Evolutionary conservation across 2,888 invertebrate species (phyloP), one percentile per base, ranked within the genome.

Genomic region (Bellardia bayeri): DNA sequence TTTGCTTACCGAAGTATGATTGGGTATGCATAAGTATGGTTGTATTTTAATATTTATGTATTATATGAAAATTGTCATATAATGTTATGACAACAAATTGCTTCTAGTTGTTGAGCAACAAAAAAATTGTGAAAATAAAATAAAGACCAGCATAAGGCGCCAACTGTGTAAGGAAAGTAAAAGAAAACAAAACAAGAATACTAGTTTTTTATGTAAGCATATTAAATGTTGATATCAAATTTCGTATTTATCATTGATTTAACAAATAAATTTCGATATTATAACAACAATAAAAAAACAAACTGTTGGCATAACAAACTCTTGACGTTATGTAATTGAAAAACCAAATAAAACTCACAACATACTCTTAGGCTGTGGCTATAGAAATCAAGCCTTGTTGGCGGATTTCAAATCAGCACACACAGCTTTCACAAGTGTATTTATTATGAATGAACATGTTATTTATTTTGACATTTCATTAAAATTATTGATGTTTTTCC

Each of bases 31-130:
- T 80, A 37, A 54, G 42, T 80, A 71, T 76, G 71, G 8, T 14
- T 68, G 3, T 40, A 49, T 61, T 51, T 75, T 68, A 9, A n/a
- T 74, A 86, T 23, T 83, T 66, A 76, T 71, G 81, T 72, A 81
- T 68, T 76, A 81, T 23, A 23, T 23, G 23, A 80, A 84, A 84
- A 78, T 81, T 84, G 87, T 84, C 84, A 76, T 78, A 61, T 76
- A 84, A 81, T 81, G 54, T 87, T 78, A 82, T 84, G 74, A 63
- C 74, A 83, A 76, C 75, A 61, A 80, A 79, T 79, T 78, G 78
- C 63, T 71, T 54, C 33, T 45, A 63, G 45, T 71, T 78, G 75
- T 56, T 74, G 49, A 82, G 14, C 9, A 49, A 6, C 58, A 68
- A n/a, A 68, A 75, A 68, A 23, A 75, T 16, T 23, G 13, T 16